Conservation (phyloP, 35 echinoderm and acorn worm species). For the Apostichopus japonicus region DNA sequence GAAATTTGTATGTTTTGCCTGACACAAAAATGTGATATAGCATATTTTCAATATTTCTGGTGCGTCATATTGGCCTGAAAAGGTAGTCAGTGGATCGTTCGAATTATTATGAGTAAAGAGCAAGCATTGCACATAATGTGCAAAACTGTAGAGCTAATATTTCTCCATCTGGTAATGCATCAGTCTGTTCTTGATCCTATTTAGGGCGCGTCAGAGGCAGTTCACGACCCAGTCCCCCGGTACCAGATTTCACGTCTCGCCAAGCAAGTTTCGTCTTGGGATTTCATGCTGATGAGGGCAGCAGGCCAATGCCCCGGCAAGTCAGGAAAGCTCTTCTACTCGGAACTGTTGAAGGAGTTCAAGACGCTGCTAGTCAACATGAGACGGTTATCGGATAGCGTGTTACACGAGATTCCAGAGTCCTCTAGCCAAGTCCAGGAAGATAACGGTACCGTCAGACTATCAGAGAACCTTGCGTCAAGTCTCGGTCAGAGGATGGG, state of each 20-base stretch:
- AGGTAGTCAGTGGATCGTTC: too few relatives aligned
- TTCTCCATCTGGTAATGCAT: too few relatives aligned
- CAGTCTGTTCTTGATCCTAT: too few relatives aligned
- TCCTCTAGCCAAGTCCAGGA: neutral
- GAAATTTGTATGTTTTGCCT: too few relatives aligned
- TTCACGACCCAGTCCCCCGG: neutral
- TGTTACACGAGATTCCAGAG: slow-evolving; percentile 14
- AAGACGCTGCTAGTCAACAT: slow-evolving; percentile 28
- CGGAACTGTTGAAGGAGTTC: slow-evolving; percentile 32
- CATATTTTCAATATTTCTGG: too few relatives aligned
- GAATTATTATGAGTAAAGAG: too few relatives aligned
- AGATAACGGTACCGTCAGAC: slow-evolving; percentile 9
- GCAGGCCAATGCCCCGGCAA: slow-evolving; percentile 17
- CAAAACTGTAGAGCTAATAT: too few relatives aligned
- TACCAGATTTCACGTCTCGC: slow-evolving; percentile 8
- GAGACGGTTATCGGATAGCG: neutral
- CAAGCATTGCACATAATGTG: too few relatives aligned
- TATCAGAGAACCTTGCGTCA: neutral
- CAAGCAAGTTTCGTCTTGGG: slow-evolving; percentile 25
- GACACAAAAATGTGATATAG: too few relatives aligned
- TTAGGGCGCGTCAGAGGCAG: neutral
- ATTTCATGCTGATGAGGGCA: slow-evolving; percentile 45
- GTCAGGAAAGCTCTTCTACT: neutral
- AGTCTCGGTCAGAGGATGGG: slow-evolving; percentile 17
- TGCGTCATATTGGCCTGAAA: too few relatives aligned